Conservation (phyloP, 2,888 invertebrate genomes). For the Caenorhabditis sp. region DNA sequence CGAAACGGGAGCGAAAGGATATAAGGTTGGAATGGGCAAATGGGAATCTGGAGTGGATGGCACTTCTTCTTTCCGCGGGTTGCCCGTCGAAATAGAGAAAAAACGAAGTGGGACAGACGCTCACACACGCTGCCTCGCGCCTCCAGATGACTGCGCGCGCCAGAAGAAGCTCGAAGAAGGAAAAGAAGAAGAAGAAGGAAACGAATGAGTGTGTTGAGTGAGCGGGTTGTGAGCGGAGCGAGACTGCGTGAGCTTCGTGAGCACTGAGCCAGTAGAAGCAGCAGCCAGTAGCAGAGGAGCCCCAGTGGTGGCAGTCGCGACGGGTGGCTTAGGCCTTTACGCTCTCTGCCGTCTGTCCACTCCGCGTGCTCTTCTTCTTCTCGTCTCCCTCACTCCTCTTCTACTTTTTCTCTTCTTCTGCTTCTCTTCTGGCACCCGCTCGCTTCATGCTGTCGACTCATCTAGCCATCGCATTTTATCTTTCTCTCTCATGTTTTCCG, state of each 20-base stretch:
- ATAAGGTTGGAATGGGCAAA: conserved; percentile 24
- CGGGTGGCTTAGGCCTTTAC: conserved; percentile 7
- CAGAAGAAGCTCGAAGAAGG: conserved; percentile 16
- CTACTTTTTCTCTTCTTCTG: conserved; percentile 21
- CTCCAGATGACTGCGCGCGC: conserved; percentile 49
- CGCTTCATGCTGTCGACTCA: conserved; percentile 5
- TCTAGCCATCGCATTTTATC: conserved; percentile 33
- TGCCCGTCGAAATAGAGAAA: conserved; percentile 20
- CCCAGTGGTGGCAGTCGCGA: conserved; percentile 18
- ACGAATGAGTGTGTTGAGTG: conserved; percentile 33
- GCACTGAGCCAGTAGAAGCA: conserved; percentile 4
- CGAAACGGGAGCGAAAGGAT: conserved; percentile 14
- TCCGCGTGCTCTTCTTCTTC: conserved; percentile 3
- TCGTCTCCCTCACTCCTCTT: conserved; percentile 12
- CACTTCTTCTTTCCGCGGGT: conserved; percentile 8
- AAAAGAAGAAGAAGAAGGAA: conserved; percentile 18
- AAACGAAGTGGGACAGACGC: conserved; percentile 18
- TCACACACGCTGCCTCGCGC: conserved; percentile 2
- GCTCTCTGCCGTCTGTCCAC: conserved; percentile 3
- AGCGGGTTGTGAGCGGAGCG: conserved; percentile 38
- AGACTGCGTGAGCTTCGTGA: conserved; percentile 15
- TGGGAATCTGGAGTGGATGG: conserved; percentile 34
- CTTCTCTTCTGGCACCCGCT: conserved; percentile 17
- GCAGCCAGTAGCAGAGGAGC: conserved; percentile 14
- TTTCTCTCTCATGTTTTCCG: conserved; percentile 9